These are phyloP conservation scores for Eretmocerus hayati DNA, from an alignment of 2,888 invertebrate species.

Conservation along the genomic window DNA sequence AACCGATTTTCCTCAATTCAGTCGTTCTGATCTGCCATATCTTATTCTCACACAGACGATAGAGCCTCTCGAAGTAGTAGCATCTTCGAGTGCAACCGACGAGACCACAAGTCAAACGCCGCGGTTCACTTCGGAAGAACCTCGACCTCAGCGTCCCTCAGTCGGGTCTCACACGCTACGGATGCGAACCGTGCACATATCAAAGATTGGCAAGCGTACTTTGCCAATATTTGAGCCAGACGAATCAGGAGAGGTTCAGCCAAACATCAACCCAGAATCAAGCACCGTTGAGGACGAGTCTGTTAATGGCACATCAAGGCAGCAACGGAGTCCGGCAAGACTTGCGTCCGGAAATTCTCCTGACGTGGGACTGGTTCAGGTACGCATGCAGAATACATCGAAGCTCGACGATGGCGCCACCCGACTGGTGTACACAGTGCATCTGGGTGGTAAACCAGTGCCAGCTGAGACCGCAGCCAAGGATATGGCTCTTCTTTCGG, in stretches of 20 bases:
- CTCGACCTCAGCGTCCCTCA: not conserved
- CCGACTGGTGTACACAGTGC: slow-evolving; percentile 67
- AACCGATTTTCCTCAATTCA: too few relatives aligned
- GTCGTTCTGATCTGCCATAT: too few relatives aligned
- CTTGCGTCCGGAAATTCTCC: too few relatives aligned
- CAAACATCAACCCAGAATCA: too few relatives aligned
- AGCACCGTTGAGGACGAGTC: too few relatives aligned
- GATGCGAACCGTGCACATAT: slow-evolving; percentile 16
- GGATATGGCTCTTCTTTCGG: slow-evolving; percentile 75
- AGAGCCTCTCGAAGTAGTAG: too few relatives aligned
- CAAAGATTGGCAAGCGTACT: slow-evolving; percentile 11
- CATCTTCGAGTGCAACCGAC: not conserved
- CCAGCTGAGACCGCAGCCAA: slow-evolving; percentile 73
- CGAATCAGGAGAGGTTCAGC: too few relatives aligned
- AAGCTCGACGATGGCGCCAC: slow-evolving; percentile 33
- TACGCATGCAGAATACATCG: slow-evolving; percentile 41
- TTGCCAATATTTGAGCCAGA: not conserved
- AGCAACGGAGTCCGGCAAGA: too few relatives aligned
- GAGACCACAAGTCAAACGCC: not conserved
- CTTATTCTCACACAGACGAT: too few relatives aligned
- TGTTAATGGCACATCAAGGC: too few relatives aligned
- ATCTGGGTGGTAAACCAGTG: slow-evolving; percentile 72
- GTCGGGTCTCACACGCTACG: not conserved
- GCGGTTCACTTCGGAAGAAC: too few relatives aligned
- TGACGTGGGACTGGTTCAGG: slow-evolving; percentile 36